Conservation (phyloP, 2,797 vertebrate genomes). For the Paedocypris micromegethes region DNA sequence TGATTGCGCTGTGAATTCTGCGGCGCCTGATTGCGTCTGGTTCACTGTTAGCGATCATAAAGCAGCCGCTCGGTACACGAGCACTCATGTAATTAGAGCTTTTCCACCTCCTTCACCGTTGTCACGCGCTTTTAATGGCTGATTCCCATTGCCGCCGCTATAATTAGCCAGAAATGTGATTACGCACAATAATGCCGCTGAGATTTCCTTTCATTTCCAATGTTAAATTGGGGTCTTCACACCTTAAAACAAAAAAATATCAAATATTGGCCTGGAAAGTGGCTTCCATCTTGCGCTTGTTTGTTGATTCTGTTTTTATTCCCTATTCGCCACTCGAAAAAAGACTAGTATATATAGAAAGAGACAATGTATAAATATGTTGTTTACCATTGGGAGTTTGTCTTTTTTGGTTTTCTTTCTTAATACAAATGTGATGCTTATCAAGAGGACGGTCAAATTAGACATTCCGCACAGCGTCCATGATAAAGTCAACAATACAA, state of each 20-base stretch:
- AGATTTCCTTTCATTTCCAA: slow-evolving; percentile 62
- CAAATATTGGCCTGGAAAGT: slow-evolving; percentile 22
- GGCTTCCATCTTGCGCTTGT: slow-evolving; percentile 29
- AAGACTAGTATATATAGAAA: no score
- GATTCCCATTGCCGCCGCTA: slow-evolving; percentile 55
- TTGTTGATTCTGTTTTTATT: slow-evolving; percentile 19
- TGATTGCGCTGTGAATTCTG: slow-evolving; percentile 46
- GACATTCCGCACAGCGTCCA: no score
- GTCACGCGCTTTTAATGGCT: slow-evolving; percentile 30
- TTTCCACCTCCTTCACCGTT: slow-evolving; percentile 42
- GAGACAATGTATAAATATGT: no score
- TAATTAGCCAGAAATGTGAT: slow-evolving; percentile 72
- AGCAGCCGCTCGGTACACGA: slow-evolving; percentile 55
- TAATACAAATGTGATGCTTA: no score
- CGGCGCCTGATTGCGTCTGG: slow-evolving; percentile 39
- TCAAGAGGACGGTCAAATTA: no score
- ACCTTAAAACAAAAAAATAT: slow-evolving; percentile 56
- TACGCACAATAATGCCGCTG: slow-evolving; percentile 59
- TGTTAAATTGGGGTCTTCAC: slow-evolving; percentile 60
- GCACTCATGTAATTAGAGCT: slow-evolving; percentile 66
- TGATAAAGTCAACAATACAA: no score
- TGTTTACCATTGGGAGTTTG: no score
- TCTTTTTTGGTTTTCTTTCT: no score
- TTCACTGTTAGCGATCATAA: slow-evolving; percentile 54
- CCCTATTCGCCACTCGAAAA: background rate